Base-by-base conservation (phyloP, 2,888 invertebrate species). In the Anticlea derivata region DNA sequence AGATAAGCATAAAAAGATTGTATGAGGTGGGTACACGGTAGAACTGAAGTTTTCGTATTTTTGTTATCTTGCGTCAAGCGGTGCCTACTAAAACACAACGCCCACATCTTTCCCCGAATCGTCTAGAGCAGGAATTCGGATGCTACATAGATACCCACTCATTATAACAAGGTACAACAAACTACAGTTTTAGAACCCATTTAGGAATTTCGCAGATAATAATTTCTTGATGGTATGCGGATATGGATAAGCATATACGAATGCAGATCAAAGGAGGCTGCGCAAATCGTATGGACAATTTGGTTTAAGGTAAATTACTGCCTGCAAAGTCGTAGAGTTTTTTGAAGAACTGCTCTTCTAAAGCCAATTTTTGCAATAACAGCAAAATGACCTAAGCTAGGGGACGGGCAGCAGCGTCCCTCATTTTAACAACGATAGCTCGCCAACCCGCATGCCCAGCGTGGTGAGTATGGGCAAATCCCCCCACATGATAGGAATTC, bases 1-100 rank as follows among this genome's bases (percentile, higher is more conserved):
- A 90, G 90, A 90, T 90, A 90, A 90, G 89, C 90, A 89, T 89
- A 89, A 87, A 88, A 86, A 88, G 88, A 87, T 87, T 87, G 89
- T 89, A 87, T 87, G 86, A 88, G 82, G 58, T 82, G 76, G 83
- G 82, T 86, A 87, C 84, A 83, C 86, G 81, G 88, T 87, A 86
- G 86, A 89, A 83, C 80, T 86, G 78, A 85, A 87, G 82, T 88
- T 86, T 88, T 86, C 86, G 87, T 88, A 87, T 86, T 86, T 56
- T 80, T 72, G 84, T 88, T 87, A 87, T 89, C 87, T 86, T 68
- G 70, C 70, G 80, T 82, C 80, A 82, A 81, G 76, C 80, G 76
- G 76, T 63, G 73, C 70, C 77, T 77, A 71, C 77, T 78, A 82
- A 80, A 83, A 83, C 78, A 73, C 73, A 47, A 63, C 65, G 78